A percentile compares a stretch with the other conserved stretches of the same genome.
phyloP scores from a whole-genome alignment of 1,140 invertebrate genomes.

The Drosophila elegans region DNA sequence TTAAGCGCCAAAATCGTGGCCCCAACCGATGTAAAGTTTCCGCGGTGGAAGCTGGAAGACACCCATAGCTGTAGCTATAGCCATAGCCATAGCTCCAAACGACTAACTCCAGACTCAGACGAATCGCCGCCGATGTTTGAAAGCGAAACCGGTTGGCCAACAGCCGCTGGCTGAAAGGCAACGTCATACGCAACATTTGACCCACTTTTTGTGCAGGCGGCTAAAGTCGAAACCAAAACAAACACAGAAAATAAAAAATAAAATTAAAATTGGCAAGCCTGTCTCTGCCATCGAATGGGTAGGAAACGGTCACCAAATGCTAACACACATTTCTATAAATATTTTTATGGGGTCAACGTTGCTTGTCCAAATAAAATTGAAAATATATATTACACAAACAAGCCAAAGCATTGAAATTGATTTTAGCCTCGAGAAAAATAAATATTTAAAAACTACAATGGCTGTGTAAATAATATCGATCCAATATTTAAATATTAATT shows the following conservation, averaged over 20 bases:
- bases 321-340: constrained; percentile 31
- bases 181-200: constrained; percentile 75
- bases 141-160: constrained; percentile 62
- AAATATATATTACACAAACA: constrained; percentile 19
- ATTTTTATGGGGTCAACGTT: constrained; percentile 28
- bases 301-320: constrained; percentile 29
- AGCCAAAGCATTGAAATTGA: constrained; percentile 23
- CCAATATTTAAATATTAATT: constrained; percentile 40
- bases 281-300: constrained; percentile 16
- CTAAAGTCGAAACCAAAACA: constrained; percentile 19
- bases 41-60: constrained; percentile 44
- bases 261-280: constrained; percentile 67
- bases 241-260: constrained; percentile 8
- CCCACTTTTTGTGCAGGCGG: constrained; percentile 63
- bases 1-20: constrained; percentile 68
- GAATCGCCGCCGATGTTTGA: constrained; percentile 49
- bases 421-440: constrained; percentile 25
- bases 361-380: constrained; percentile 15
- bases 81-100: background rate
- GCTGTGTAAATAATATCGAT: constrained; percentile 24
- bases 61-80: background rate
- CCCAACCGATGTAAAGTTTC: constrained; percentile 5
- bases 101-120: constrained; percentile 52
- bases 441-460: constrained; percentile 14
- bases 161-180: constrained; percentile 34